A percentile compares a stretch with the other conserved stretches of the same genome.
Evolutionary conservation across 2,797 vertebrate species (phyloP).

Genomic region (Sebastes itinus): DNA sequence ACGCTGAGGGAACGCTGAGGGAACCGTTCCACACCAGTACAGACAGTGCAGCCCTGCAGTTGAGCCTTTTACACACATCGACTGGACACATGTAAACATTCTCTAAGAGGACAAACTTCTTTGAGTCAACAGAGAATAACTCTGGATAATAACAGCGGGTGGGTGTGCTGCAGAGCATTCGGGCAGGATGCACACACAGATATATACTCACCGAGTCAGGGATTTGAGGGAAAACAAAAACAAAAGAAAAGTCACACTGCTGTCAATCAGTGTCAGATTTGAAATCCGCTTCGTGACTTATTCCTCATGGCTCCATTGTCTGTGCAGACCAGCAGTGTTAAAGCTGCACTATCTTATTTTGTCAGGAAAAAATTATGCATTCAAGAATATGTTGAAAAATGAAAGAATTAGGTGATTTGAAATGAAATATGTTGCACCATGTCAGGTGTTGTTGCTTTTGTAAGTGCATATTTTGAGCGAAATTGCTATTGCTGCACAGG

Average conservation of each 20-base stretch:
- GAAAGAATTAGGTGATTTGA: neutral
- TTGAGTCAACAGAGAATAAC: slow-evolving; percentile 22
- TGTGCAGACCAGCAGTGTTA: neutral
- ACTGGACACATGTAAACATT: slow-evolving; percentile 40
- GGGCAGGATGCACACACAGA: neutral
- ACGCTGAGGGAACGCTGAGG: neutral
- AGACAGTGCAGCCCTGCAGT: slow-evolving; percentile 15
- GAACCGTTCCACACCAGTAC: neutral
- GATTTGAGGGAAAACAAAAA: neutral
- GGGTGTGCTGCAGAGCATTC: neutral
- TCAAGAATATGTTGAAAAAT: neutral
- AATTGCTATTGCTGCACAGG: neutral
- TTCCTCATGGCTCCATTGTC: neutral
- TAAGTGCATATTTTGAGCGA: neutral
- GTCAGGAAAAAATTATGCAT: neutral
- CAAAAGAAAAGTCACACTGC: neutral
- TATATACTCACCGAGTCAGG: neutral
- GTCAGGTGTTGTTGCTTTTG: neutral
- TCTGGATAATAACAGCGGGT: neutral
- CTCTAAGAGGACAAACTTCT: slow-evolving; percentile 17
- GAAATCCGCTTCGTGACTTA: neutral
- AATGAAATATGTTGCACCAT: neutral
- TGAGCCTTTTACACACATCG: slow-evolving; percentile 14
- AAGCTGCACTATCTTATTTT: neutral
- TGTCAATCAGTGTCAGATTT: neutral